phyloP scores from a whole-genome alignment of 1,140 invertebrate species.

The Drosophila oshimai region DNA sequence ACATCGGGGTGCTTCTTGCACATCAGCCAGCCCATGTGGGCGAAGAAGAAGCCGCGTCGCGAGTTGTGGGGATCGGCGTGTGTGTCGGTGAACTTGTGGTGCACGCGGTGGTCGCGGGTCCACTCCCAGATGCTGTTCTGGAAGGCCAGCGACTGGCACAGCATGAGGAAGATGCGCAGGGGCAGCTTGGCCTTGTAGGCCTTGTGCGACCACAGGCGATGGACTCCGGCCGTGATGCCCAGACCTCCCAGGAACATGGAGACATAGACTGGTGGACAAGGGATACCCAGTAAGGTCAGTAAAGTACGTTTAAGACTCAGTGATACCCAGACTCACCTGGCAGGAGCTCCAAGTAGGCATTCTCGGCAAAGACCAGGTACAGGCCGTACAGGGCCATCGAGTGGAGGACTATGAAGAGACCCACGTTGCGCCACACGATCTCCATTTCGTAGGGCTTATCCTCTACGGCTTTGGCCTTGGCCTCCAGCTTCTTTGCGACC shows the following conservation, averaged over 20 bases:
- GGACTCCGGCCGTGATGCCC: slow-evolving; percentile 92
- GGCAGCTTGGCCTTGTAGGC: slow-evolving; percentile 91
- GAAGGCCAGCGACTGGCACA: slow-evolving; percentile 83
- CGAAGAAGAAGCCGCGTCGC: slow-evolving; percentile 86
- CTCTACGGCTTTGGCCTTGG: slow-evolving; percentile 6
- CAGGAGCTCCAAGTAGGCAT: slow-evolving; percentile 85
- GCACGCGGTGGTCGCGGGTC: slow-evolving; percentile 85
- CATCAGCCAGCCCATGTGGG: slow-evolving; percentile 87
- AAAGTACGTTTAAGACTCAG: background rate
- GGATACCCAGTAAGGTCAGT: background rate
- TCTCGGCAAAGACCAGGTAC: slow-evolving; percentile 86
- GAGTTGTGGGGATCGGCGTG: slow-evolving; percentile 88
- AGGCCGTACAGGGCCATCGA: slow-evolving; percentile 87
- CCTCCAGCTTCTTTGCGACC: slow-evolving; percentile 23
- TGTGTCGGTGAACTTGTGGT: slow-evolving; percentile 88
- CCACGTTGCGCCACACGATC: slow-evolving; percentile 91
- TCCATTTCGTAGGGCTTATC: slow-evolving; percentile 69
- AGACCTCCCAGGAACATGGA: slow-evolving; percentile 83
- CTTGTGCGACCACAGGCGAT: slow-evolving; percentile 92
- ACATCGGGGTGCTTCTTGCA: slow-evolving; percentile 86
- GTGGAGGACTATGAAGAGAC: slow-evolving; percentile 87
- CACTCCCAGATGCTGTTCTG: slow-evolving; percentile 85
- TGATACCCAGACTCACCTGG: slow-evolving; percentile 84
- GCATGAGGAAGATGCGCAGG: slow-evolving; percentile 85
- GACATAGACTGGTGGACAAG: slow-evolving; percentile 40